Base-by-base conservation (phyloP, 2,797 vertebrate species). In the Limosa lapponica region DNA sequence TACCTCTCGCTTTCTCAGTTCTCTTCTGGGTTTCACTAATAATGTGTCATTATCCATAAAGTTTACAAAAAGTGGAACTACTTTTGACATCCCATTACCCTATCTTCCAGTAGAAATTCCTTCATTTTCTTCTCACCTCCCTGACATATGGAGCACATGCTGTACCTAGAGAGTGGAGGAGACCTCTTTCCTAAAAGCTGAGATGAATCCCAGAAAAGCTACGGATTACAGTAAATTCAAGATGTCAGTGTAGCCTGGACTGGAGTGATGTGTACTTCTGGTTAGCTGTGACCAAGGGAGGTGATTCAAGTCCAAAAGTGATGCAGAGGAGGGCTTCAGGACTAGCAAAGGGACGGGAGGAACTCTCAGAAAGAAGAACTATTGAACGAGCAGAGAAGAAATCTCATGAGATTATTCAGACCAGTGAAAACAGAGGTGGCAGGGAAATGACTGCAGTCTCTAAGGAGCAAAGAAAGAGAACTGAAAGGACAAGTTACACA, bases 91-190 rank as follows among this genome's bases (percentile, higher is more conserved):
- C 22, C 13, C 8, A 22, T 24, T 73, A 84, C 2, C 14, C 3
- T 51, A 4, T 30, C 22, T 58, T 78, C 18, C 12, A 8, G 18
- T 23, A 18, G 4, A 49, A 83, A 87, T n/a, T 27, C 18, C 4
- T 64, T n/a, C 3, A 36, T 64, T 75, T 89, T 64, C 23, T 52
- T 69, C n/a, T 51, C 4, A 2, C 7, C 7, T 73, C 13, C 5
- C 0, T 1, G 0, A 11, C 8, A 1, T 25, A 44, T 8, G 17
- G 27, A 82, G 13, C 2, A 15, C 5, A 8, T 17, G 3, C 2
- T 61, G 22, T 67, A 88, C 18, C 34, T 71, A 49, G 17, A 55
- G 19, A 11, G 11, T 46, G 13, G 11, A 67, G 65, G 34, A 73
- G 6, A 52, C 4, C 0, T 4, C 13, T 91, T 49, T 52, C 6